These are phyloP conservation scores for Lepidocyrtinus sp. DNA, from an alignment of 2,888 invertebrate genomes.

Conservation along the genomic window DNA sequence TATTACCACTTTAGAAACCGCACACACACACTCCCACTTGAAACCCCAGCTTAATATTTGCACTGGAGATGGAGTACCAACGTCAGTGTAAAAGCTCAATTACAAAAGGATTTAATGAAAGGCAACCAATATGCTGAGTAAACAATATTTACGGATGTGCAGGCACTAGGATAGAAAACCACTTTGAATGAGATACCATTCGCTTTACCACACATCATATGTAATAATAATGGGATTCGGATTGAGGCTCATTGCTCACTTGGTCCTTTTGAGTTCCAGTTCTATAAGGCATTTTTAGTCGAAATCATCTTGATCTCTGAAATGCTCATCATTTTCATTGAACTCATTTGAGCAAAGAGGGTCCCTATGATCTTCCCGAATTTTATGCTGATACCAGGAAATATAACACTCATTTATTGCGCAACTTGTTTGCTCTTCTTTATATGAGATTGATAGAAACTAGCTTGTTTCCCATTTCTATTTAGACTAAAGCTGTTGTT, in stretches of 20 bases:
- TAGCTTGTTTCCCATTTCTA: too few relatives aligned
- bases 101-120: conserved; percentile 55
- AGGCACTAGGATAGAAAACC: not conserved
- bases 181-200: conserved; percentile 6
- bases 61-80: conserved; percentile 14
- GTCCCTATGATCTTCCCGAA: not conserved
- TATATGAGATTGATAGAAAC: too few relatives aligned
- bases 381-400: not conserved
- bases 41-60: not conserved
- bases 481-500: not conserved
- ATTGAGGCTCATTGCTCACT: not conserved
- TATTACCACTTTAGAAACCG: not conserved
- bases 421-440: conserved; percentile 6
- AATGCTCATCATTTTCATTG: not conserved
- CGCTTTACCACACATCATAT: not conserved
- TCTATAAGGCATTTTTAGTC: not conserved
- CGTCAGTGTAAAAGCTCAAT: conserved; percentile 39
- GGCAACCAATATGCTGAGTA: conserved; percentile 53
- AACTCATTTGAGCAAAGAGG: not conserved
- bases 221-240: conserved; percentile 7
- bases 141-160: conserved; percentile 39
- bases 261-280: not conserved
- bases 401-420: not conserved
- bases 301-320: conserved; percentile 10
- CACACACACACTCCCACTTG: not conserved